Base-by-base conservation (phyloP, 2,797 vertebrate species). In the Sitta carolinensis region DNA sequence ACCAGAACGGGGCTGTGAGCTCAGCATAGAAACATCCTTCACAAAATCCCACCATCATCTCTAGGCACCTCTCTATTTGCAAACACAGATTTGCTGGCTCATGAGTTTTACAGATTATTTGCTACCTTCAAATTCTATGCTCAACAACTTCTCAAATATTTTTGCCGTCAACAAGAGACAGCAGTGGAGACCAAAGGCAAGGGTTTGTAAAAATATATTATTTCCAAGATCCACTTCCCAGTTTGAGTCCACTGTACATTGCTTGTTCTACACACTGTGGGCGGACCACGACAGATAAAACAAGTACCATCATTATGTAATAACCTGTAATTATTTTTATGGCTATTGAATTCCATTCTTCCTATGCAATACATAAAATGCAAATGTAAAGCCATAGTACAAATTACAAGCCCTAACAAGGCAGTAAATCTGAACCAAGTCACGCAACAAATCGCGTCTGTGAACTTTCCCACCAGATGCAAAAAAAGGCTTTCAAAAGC, bases 301-400 rank as follows among this genome's bases (percentile, higher is more conserved):
- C 75, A 96, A 85, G 93, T 36, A 95, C 58, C 91, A 70, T 80
- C 95, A 97, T 97, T 97, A 97, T 96, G 97, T 98, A 98, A 98
- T 97, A 98, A 98, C 98, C 98, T 98, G 96, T 97, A 99, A 99
- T 99, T 99, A 99, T 98, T 99, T 98, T 98, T 98, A 98, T 98
- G 98, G 98, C 97, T 97, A 98, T 98, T 98, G 98, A 99, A 99
- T 99, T 99, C 98, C 98, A 98, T 96, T 98, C 98, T 98, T 97
- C 97, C 98, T 98, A 99, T 97, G 98, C 98, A 98, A 98, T 98
- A 98, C 98, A 98, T 97, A 98, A 98, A 97, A 97, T 98, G 98
- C 97, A 97, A 98, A 98, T 98, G 97, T 97, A 98, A 95, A 98
- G 97, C 91, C 96, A 95, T 34, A 96, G 88, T 89, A 96, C 89